Conservation (phyloP, 2,113 vertebrate species). For the Colossoma macropomum region DNA sequence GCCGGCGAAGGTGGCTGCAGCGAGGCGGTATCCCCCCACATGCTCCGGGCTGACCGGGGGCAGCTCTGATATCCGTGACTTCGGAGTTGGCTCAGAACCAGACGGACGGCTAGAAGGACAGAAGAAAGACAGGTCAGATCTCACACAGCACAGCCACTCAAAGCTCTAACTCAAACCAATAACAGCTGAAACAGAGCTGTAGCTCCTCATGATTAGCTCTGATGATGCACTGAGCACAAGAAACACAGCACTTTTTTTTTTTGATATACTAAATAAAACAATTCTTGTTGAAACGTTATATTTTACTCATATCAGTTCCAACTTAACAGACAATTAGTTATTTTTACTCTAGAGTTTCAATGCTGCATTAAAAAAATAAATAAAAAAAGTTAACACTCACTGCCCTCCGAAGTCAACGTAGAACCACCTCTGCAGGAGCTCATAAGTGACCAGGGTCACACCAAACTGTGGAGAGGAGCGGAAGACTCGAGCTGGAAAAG, state of each 20-base stretch:
- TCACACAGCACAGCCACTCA: neutral
- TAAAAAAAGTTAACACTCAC: conserved; percentile 76
- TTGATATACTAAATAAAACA: too few relatives aligned
- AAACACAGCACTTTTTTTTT: neutral
- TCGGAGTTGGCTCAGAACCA: conserved; percentile 86
- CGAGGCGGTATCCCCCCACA: conserved; percentile 93
- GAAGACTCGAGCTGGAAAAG: conserved; percentile 88
- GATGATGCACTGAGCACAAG: neutral
- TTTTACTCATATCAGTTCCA: too few relatives aligned
- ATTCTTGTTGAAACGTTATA: too few relatives aligned
- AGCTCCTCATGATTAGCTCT: neutral
- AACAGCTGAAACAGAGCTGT: neutral
- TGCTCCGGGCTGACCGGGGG: conserved; percentile 90
- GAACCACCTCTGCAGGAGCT: conserved; percentile 96
- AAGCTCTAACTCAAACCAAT: neutral
- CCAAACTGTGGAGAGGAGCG: conserved; percentile 98
- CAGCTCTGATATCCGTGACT: conserved; percentile 92
- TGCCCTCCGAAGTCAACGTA: conserved; percentile 95
- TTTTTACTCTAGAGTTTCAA: too few relatives aligned
- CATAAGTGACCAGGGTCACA: conserved; percentile 95
- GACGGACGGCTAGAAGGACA: conserved; percentile 80
- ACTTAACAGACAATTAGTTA: too few relatives aligned
- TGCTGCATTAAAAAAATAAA: neutral
- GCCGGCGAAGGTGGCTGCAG: conserved; percentile 95
- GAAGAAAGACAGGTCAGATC: neutral